Evolutionary conservation across 2,888 invertebrate species (phyloP).

Genomic region (Gasteruption jaculator): DNA sequence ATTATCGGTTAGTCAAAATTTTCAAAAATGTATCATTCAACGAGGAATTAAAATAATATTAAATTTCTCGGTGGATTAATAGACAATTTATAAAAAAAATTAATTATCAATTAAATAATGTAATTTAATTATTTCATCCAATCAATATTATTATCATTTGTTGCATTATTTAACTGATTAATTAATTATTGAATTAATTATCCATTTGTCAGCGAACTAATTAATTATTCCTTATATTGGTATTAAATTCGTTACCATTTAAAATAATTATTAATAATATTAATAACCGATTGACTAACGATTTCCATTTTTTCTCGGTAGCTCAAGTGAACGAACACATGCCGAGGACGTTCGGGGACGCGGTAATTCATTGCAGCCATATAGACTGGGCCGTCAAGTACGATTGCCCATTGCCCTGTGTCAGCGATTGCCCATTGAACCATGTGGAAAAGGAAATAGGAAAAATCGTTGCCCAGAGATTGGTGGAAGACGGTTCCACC

Average conservation of each 20-base stretch:
- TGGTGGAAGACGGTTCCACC: conserved; percentile 62
- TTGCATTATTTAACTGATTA: too few species aligned
- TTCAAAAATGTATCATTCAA: not conserved
- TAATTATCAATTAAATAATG: not conserved
- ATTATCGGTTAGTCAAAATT: conserved; percentile 54
- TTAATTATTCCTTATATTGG: not conserved
- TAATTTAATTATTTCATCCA: not conserved
- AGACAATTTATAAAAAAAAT: not conserved
- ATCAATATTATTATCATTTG: conserved; percentile 1
- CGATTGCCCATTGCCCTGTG: conserved; percentile 50
- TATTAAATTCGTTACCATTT: not conserved
- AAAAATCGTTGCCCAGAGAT: conserved; percentile 58
- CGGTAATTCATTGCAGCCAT: conserved; percentile 60
- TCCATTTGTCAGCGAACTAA: too few species aligned
- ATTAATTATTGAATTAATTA: too few species aligned
- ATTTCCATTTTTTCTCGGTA: conserved; percentile 9
- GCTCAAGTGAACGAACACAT: conserved; percentile 59
- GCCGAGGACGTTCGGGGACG: conserved; percentile 62
- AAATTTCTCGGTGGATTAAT: not conserved
- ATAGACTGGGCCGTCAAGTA: conserved; percentile 58
- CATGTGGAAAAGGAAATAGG: conserved; percentile 58
- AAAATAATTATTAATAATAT: not conserved
- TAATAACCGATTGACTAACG: not conserved
- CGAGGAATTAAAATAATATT: not conserved
- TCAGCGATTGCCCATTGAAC: conserved; percentile 46